Conservation (phyloP, 2,113 vertebrate species). For the Tringa solitaria region DNA sequence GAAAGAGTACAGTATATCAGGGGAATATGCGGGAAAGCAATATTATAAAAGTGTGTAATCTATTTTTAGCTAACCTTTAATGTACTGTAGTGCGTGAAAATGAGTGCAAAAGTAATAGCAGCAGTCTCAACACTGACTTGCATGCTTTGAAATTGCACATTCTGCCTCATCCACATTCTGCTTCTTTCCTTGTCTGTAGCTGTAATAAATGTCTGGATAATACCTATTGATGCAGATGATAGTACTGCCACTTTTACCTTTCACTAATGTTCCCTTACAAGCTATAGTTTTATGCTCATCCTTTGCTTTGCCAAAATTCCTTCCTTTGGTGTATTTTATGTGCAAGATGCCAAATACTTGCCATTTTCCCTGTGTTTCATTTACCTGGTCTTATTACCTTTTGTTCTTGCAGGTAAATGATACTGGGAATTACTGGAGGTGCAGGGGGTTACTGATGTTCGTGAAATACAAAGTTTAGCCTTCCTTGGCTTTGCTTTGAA, state of each 20-base stretch:
- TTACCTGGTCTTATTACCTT: neutral
- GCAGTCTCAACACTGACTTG: neutral
- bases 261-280: neutral
- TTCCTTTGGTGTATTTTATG: neutral
- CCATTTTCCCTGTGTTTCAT: neutral
- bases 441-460: neutral
- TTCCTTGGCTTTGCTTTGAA: neutral
- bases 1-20: neutral
- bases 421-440: neutral
- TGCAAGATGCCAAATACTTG: neutral
- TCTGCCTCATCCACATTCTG: neutral
- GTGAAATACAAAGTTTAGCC: neutral
- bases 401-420: neutral
- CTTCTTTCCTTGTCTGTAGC: neutral
- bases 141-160: neutral
- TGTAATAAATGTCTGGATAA: neutral
- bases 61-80: constrained; percentile 21
- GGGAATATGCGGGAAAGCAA: neutral
- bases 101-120: neutral
- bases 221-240: neutral
- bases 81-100: neutral
- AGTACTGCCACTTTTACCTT: neutral
- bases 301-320: neutral
- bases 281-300: neutral
- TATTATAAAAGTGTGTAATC: constrained; percentile 3